A percentile compares a stretch with the other conserved stretches of the same genome.
Evolutionary conservation across 2,113 vertebrate genomes (phyloP).

Genomic region (Aepyceros melampus): DNA sequence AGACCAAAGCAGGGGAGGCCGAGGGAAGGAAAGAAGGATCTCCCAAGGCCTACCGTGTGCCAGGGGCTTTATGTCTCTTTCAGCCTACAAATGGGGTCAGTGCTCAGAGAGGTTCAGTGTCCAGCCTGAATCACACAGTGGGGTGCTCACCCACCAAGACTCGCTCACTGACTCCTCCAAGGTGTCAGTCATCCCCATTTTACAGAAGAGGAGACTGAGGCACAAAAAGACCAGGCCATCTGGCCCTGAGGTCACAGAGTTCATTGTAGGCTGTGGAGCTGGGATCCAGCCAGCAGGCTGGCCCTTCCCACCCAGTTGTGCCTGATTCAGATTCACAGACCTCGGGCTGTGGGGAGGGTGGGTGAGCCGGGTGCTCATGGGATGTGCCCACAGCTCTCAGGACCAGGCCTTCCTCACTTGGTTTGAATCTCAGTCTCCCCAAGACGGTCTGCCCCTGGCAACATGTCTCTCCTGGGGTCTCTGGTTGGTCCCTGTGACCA

Average conservation of each 20-base stretch:
- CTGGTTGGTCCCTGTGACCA: rapidly evolving
- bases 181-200: background rate
- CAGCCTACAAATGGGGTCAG: background rate
- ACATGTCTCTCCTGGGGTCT: background rate
- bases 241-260: background rate
- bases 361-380: rapidly evolving
- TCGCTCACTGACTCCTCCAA: rapidly evolving
- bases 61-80: rapidly evolving
- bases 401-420: background rate
- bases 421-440: rapidly evolving
- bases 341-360: rapidly evolving
- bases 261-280: rapidly evolving
- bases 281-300: background rate
- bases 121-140: background rate
- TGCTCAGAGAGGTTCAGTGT: background rate
- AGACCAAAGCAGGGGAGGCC: rapidly evolving
- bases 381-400: background rate
- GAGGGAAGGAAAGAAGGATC: background rate
- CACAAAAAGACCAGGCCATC: background rate
- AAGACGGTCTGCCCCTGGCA: background rate
- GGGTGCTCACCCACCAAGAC: background rate
- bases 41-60: rapidly evolving
- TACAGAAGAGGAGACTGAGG: background rate
- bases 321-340: rapidly evolving
- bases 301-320: background rate